These are phyloP conservation scores for Hirudinaria manillensis DNA, from an alignment of 2,888 invertebrate species.

Conservation along the genomic window DNA sequence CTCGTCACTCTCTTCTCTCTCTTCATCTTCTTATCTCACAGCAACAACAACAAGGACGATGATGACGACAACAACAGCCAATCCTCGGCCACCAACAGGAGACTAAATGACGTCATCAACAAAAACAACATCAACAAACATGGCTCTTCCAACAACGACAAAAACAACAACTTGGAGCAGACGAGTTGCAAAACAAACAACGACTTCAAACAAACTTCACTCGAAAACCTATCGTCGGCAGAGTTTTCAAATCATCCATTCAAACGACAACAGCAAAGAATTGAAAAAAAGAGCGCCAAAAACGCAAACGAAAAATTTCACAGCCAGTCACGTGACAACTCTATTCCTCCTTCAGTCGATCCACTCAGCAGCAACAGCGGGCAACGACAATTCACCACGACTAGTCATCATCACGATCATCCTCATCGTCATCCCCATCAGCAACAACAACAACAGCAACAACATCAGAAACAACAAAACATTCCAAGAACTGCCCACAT, in stretches of 20 bases:
- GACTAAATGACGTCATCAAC: neutral
- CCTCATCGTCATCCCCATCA: neutral
- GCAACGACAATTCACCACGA: no score
- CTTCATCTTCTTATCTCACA: neutral
- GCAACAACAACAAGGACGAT: no score
- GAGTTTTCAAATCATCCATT: no score
- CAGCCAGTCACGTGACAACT: no score
- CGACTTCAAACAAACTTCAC: no score
- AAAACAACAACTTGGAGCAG: neutral
- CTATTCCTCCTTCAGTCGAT: no score
- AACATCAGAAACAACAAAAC: constrained; percentile 8
- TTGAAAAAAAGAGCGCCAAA: constrained; percentile 23
- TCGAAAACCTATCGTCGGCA: no score
- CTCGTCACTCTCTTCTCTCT: neutral
- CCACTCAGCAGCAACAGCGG: neutral
- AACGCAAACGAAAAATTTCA: no score
- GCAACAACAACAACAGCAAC: constrained; percentile 10
- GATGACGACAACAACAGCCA: no score
- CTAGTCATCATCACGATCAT: neutral
- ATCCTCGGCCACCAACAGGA: neutral
- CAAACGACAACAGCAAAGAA: constrained; percentile 20
- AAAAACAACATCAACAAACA: neutral
- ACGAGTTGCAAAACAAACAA: neutral
- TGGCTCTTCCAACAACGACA: neutral
- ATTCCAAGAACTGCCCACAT: constrained; percentile 37